Percentiles rank a stretch among this genome's conserved stretches.
These are phyloP conservation scores for Drosophila paramelanica DNA, from an alignment of 2,888 invertebrate genomes.

Conservation along the genomic window DNA sequence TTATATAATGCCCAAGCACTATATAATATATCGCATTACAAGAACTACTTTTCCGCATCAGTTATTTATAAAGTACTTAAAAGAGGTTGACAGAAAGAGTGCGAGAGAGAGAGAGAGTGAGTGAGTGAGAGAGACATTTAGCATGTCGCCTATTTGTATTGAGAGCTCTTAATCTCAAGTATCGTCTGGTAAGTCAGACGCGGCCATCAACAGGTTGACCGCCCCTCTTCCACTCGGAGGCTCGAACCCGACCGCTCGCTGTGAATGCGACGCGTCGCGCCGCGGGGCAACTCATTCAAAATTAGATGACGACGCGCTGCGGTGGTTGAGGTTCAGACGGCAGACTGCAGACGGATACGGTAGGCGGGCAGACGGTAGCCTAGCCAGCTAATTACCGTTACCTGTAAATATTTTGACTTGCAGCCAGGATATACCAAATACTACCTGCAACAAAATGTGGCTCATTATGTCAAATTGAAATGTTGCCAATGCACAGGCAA, in stretches of 20 bases:
- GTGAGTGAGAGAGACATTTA: conserved; percentile 14
- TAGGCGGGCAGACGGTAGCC: conserved; percentile 65
- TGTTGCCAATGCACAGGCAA: conserved; percentile 55
- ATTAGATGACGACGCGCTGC: conserved; percentile 42
- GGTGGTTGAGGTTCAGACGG: conserved; percentile 7
- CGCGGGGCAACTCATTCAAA: conserved; percentile 75
- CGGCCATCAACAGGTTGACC: conserved; percentile 71
- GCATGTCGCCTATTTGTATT: conserved; percentile 51
- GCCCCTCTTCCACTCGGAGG: conserved; percentile 36
- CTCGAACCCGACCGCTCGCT: conserved; percentile 41
- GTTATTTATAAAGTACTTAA: conserved; percentile 28
- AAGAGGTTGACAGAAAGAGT: neutral
- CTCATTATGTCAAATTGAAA: conserved; percentile 74
- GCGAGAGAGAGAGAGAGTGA: conserved; percentile 3
- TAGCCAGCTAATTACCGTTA: conserved; percentile 74
- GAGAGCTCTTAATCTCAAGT: conserved; percentile 72
- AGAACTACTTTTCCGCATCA: conserved; percentile 51
- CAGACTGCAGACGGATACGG: no score
- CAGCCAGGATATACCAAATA: conserved; percentile 37
- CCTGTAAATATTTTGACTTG: conserved; percentile 71
- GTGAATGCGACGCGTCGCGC: conserved; percentile 54
- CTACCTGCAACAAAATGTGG: conserved; percentile 45
- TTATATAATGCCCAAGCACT: conserved; percentile 29
- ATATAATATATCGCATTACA: conserved; percentile 51
- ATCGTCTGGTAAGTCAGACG: conserved; percentile 54